Base-by-base conservation (phyloP, 1,140 invertebrate species). In the Planococcus citri region DNA sequence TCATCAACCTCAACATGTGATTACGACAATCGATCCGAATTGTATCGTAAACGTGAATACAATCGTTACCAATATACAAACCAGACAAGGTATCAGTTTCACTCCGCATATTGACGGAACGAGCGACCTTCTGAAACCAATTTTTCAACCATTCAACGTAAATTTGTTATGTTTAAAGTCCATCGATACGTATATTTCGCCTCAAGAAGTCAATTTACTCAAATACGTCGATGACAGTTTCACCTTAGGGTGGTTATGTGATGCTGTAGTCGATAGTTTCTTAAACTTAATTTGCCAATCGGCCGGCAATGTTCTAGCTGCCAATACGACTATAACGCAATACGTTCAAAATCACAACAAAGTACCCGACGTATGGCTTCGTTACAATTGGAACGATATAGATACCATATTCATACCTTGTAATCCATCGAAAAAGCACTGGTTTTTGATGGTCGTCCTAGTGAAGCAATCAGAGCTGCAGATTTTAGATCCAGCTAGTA, bases 371-470 rank as follows among this genome's bases (percentile, higher is more conserved):
- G 22, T 64, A 9, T 64, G 60, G 60, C 12, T 24, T 27, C 24
- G 60, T 27, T 64, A 24, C 14, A 64, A 64, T 25, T 64, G 60
- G 60, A 27, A 24, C 22, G 22, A 64, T 17, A 64, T 64, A 10
- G 60, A 64, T 27, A 64, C 60, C 10, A 64, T 64, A 25, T 64
- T 64, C 24, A 64, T 64, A 64, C 60, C 60, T 12, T 64, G 60
- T 27, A 64, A 64, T 64, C 60, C 60, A 20, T 64, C 60, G 12
- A 64, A 64, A 64, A 64, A 64, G 22, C 60, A 64, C 9, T 64
- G 60, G 60, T 25, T 64, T 25, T 64, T 64, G 24, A 6, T 64
- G 22, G 60, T 64, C 10, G 60, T 64, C 2, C 22, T 64, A 20
- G 60, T 64, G 60, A 64, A 64, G 60, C 60, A 64, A 27, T 9